Base-by-base conservation (phyloP, 2,888 invertebrate genomes). In the Chironomus tentans region DNA sequence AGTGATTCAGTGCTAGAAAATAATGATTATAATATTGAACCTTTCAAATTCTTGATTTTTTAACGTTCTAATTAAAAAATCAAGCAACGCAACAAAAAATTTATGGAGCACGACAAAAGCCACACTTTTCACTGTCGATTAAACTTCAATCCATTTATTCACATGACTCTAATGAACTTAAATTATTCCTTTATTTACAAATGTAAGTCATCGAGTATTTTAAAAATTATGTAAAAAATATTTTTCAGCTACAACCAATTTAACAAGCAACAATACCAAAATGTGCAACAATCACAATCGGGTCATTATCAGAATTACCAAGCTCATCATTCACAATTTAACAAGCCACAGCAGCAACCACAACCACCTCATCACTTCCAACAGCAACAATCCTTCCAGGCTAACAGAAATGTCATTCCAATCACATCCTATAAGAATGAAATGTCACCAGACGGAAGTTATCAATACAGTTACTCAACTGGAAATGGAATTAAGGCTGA, bases 401-500 rank as follows among this genome's bases (percentile, higher is more conserved):
- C 77, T 76, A 46, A 81, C 68, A 81, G 81, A 78, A 82, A 83
- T 77, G 84, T 81, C 76, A 82, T 84, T 6, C 84, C 84, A 73
- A 84, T 84, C 12, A 84, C 84, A 22, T 82, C 84, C 38, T 84
- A 83, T 78, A 83, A 83, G 71, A 84, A 84, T 77, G 84, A 84
- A 47, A 78, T 84, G 10, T 84, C 83, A 73, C 81, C 82, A 77
- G 84, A 84, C 76, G 84, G 84, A 13, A 83, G 83, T 75, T 84
- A 83, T 78, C 80, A 81, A 4, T 86, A 82, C 79, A 92, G 92
- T 81, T 92, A 91, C 80, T 85, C 90, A 68, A 89, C 92, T 68
- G 92, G 89, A 50, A 92, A 93, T 82, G 92, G 92, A 70, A 92
- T 92, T 79, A 89, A 91, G 80, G 91, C 90, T 5, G 91, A 92